phyloP scores from a whole-genome alignment of 2,113 vertebrate genomes.

The Tonatia bakeri region DNA sequence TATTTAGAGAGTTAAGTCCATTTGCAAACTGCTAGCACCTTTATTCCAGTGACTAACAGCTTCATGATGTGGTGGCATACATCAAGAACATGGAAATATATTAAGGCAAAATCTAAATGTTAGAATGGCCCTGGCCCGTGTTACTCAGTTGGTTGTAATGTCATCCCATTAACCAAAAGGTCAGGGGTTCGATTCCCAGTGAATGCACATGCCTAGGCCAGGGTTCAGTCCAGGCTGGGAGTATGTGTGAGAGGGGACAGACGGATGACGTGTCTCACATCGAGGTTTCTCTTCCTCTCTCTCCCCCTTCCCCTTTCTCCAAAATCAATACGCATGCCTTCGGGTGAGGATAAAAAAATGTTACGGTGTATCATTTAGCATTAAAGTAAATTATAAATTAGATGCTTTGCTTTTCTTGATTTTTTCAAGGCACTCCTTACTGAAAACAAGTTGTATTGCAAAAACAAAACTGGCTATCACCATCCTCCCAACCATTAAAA shows the following conservation, averaged over 20 bases:
- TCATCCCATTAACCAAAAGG: too few species aligned
- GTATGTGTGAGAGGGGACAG: too few species aligned
- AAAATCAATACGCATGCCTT: too few species aligned
- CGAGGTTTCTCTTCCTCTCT: too few species aligned
- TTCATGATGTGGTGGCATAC: not conserved
- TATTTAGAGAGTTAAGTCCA: not conserved
- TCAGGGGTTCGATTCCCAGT: too few species aligned
- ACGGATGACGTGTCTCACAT: too few species aligned
- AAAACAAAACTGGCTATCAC: not conserved
- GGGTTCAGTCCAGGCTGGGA: too few species aligned
- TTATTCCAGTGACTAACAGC: not conserved
- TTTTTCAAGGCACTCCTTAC: not conserved
- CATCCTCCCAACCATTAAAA: not conserved
- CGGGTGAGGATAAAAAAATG: not conserved
- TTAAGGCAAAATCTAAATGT: not conserved
- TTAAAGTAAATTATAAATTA: not conserved
- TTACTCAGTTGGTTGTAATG: too few species aligned
- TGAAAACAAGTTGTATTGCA: not conserved
- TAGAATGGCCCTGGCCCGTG: not conserved
- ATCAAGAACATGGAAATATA: not conserved
- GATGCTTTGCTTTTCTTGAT: not conserved
- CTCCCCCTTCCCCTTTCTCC: too few species aligned
- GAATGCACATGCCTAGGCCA: too few species aligned
- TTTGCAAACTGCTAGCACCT: constrained; percentile 5
- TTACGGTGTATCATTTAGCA: not conserved